Conservation (phyloP, 2,113 vertebrate species). For the Neolamprologus longior region DNA sequence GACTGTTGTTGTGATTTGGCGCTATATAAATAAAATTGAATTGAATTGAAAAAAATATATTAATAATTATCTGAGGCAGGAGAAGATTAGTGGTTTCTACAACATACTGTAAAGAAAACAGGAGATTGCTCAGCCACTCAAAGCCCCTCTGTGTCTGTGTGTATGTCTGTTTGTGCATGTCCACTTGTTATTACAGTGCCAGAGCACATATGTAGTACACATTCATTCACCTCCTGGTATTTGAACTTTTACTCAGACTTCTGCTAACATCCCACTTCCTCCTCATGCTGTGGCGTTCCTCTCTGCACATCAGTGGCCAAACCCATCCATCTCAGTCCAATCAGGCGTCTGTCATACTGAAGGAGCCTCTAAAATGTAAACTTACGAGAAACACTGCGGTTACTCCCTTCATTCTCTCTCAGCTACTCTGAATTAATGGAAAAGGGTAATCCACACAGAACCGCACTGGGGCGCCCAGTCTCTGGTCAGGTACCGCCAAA, state of each 20-base stretch:
- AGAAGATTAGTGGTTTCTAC: neutral
- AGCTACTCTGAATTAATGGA: neutral
- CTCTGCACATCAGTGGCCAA: neutral
- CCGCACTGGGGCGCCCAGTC: neutral
- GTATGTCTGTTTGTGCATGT: neutral
- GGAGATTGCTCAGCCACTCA: neutral
- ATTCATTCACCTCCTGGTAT: slow-evolving; percentile 15
- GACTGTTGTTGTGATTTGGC: neutral
- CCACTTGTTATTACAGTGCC: neutral
- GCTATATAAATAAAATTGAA: neutral
- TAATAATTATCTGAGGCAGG: slow-evolving; percentile 1
- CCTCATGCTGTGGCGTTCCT: neutral
- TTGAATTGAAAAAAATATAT: neutral
- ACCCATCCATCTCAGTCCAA: slow-evolving; percentile 1
- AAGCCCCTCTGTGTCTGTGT: neutral
- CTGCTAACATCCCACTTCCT: slow-evolving; percentile 21
- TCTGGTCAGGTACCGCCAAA: neutral
- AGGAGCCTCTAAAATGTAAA: slow-evolving; percentile 6
- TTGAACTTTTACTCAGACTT: slow-evolving; percentile 29
- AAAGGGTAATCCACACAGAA: neutral
- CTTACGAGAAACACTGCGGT: neutral
- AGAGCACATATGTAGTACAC: slow-evolving; percentile 4
- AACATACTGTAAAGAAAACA: slow-evolving; percentile 13
- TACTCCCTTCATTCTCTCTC: neutral
- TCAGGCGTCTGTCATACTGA: neutral